Percentiles rank a stretch among this genome's conserved stretches.
phyloP scores from a whole-genome alignment of 2,113 vertebrate species.

The Mus spicilegus region DNA sequence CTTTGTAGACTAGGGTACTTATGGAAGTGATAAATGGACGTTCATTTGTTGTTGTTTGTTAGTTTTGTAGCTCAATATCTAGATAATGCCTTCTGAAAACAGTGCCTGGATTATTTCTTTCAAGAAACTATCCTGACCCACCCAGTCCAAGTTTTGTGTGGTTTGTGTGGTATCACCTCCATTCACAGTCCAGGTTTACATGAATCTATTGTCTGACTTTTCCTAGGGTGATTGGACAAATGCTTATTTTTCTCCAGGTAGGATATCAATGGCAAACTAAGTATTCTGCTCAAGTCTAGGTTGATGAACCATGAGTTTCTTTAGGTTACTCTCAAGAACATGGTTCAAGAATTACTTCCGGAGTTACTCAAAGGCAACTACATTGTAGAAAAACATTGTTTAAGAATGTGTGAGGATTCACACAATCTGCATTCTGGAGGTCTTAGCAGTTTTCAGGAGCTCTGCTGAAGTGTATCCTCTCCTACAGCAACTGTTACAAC shows the following conservation, averaged over 20 bases:
- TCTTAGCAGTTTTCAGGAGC: not conserved
- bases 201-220: not conserved
- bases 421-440: not conserved
- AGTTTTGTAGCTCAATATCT: not conserved
- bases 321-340: not conserved
- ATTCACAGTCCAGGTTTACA: not conserved
- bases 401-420: too few species aligned
- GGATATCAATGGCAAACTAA: not conserved
- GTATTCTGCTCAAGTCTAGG: not conserved
- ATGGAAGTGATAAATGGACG: not conserved
- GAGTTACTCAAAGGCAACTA: not conserved
- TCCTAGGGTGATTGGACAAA: not conserved
- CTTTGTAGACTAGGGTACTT: slow-evolving; percentile 4
- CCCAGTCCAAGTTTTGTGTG: not conserved
- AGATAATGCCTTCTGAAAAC: not conserved
- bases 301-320: not conserved
- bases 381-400: not conserved
- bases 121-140: not conserved
- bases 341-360: not conserved
- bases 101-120: not conserved
- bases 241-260: not conserved
- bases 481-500: not conserved
- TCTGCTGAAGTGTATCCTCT: not conserved
- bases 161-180: not conserved
- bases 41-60: not conserved